These are phyloP conservation scores for Nyctibius bracteatus DNA, from an alignment of 2,113 vertebrate genomes.

Conservation along the genomic window DNA sequence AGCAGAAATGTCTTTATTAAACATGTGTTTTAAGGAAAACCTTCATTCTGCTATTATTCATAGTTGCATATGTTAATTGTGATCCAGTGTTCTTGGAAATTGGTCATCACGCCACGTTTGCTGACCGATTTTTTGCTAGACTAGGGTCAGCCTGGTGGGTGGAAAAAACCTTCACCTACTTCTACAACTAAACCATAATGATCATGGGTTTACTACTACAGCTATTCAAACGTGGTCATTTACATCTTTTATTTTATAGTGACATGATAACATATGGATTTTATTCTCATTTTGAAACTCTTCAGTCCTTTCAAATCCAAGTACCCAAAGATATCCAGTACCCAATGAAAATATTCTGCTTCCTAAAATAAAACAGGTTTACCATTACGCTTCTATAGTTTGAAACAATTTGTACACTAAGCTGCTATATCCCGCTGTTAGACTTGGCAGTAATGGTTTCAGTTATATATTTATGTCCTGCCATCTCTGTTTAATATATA, in stretches of 20 bases:
- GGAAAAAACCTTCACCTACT: not conserved
- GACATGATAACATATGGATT: not conserved
- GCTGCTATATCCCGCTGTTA: constrained; percentile 27
- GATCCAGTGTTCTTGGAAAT: not conserved
- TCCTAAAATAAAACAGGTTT: constrained; percentile 8
- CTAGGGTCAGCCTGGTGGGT: rapidly evolving
- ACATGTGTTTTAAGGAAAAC: not conserved
- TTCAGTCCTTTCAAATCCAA: not conserved
- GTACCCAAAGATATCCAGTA: not conserved
- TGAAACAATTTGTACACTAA: constrained; percentile 47
- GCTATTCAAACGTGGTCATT: not conserved
- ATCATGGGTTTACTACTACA: not conserved
- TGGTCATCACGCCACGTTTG: rapidly evolving
- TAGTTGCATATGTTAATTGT: not conserved
- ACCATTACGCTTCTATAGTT: not conserved
- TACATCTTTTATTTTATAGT: not conserved
- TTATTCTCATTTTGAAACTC: not conserved
- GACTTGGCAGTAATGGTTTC: constrained; percentile 46
- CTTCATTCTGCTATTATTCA: not conserved
- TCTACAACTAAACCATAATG: not conserved
- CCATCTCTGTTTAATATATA: constrained; percentile 49
- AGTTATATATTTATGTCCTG: constrained; percentile 46
- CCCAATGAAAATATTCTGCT: constrained; percentile 22
- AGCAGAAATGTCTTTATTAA: not conserved
- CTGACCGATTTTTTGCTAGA: not conserved